phyloP scores from a whole-genome alignment of 2,888 invertebrate genomes.

The Hypena proboscidalis region DNA sequence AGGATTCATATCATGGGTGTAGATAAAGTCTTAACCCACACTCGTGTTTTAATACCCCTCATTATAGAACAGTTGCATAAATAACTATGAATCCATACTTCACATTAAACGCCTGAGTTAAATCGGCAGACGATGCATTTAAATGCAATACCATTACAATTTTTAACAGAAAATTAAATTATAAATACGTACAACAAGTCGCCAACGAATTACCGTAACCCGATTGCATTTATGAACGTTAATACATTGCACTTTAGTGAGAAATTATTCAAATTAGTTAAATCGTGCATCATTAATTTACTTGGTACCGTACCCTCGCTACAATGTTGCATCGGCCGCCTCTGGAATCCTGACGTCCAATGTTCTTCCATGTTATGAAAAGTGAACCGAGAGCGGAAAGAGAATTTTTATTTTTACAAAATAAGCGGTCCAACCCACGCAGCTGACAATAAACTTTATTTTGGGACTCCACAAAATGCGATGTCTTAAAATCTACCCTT shows the following conservation, averaged over 20 bases:
- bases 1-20: too few relatives aligned
- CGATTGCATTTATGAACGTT: conserved; percentile 19
- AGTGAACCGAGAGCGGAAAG: conserved; percentile 27
- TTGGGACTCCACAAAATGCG: conserved; percentile 64
- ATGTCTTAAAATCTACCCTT: conserved; percentile 59
- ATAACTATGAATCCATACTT: too few relatives aligned
- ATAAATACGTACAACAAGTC: neutral
- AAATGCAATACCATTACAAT: too few relatives aligned
- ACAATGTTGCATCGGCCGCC: conserved; percentile 19
- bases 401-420: conserved; percentile 35
- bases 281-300: conserved; percentile 30
- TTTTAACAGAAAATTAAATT: neutral
- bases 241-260: conserved; percentile 24
- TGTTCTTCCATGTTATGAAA: conserved; percentile 32
- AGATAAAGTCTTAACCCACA: too few relatives aligned
- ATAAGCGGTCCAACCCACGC: conserved; percentile 59
- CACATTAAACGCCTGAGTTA: too few relatives aligned
- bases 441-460: conserved; percentile 76
- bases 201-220: conserved; percentile 16
- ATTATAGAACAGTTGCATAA: too few relatives aligned
- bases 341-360: conserved; percentile 14
- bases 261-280: conserved; percentile 34
- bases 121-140: too few relatives aligned
- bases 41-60: too few relatives aligned
- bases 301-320: too few relatives aligned